A percentile compares a stretch with the other conserved stretches of the same genome.
Conservation (phyloP, 2,113 vertebrate species). For the Microtus richardsoni region DNA sequence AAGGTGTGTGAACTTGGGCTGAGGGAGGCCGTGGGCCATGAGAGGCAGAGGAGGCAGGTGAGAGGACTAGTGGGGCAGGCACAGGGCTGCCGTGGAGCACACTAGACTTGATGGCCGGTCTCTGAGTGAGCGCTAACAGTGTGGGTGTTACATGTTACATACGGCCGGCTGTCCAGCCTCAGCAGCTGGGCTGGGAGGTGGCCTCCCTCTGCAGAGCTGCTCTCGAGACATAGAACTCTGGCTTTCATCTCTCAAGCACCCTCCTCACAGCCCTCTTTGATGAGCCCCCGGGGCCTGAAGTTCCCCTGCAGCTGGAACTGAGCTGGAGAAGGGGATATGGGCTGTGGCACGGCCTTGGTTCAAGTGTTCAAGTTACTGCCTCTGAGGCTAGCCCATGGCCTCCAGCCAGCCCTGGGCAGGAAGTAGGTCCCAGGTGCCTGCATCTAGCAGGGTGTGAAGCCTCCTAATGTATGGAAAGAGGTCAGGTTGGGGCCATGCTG, state of each 20-base stretch:
- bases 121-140: rapidly evolving
- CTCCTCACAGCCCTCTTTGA: neutral
- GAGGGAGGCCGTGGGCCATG: too few species aligned
- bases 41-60: neutral
- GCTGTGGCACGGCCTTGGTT: neutral
- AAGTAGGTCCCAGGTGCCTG: constrained; percentile 46
- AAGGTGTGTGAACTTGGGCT: neutral
- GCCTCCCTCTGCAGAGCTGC: rapidly evolving
- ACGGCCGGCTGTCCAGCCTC: rapidly evolving
- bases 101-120: too few species aligned
- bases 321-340: neutral
- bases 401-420: neutral
- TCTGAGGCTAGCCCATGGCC: neutral
- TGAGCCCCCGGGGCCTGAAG: neutral
- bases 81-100: neutral
- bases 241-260: neutral
- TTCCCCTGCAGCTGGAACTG: rapidly evolving
- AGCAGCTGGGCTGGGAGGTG: neutral
- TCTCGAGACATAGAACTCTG: rapidly evolving
- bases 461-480: neutral
- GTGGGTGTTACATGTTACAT: rapidly evolving
- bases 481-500: rapidly evolving
- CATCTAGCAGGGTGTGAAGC: rapidly evolving
- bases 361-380: neutral
- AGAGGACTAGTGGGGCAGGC: neutral